Evolutionary conservation across 2,888 invertebrate species (phyloP).

Genomic region (Drosophila macrothrix): DNA sequence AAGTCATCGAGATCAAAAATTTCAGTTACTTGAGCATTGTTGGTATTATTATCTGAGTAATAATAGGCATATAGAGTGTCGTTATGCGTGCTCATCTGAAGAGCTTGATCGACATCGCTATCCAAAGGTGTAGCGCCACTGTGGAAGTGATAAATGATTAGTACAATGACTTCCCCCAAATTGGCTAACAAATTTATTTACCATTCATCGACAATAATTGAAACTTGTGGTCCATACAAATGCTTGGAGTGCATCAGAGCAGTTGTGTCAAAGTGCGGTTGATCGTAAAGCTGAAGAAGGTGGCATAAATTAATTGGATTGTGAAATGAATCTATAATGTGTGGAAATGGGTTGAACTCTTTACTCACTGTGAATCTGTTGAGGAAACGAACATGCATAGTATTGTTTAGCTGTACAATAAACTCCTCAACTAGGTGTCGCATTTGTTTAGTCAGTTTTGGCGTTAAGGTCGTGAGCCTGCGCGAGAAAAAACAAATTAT

Average conservation of each 20-base stretch:
- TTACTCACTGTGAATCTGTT: constrained; percentile 78
- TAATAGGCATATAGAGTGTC: constrained; percentile 96
- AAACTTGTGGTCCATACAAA: constrained; percentile 82
- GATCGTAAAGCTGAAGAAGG: constrained; percentile 71
- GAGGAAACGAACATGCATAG: constrained; percentile 80
- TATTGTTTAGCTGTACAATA: constrained; percentile 67
- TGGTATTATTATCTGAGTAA: constrained; percentile 92
- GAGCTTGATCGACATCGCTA: constrained; percentile 87
- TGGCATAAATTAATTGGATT: neutral
- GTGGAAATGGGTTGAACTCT: neutral
- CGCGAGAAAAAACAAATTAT: neutral
- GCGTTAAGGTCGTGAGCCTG: constrained; percentile 74
- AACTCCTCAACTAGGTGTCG: constrained; percentile 87
- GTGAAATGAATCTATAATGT: neutral
- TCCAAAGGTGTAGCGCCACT: constrained; percentile 83
- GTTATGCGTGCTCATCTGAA: constrained; percentile 92
- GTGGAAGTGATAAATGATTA: neutral
- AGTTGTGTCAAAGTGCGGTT: constrained; percentile 84
- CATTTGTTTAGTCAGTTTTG: constrained; percentile 83
- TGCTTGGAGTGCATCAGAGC: constrained; percentile 82
- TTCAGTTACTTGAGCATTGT: constrained; percentile 95
- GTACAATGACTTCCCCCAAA: neutral
- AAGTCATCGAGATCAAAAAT: constrained; percentile 90
- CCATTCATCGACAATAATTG: constrained; percentile 84
- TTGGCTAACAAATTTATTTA: constrained; percentile 33